Evolutionary conservation across 2,113 vertebrate species (phyloP), one percentile per base, ranked within the genome.

Genomic region (Apodemus sylvaticus): DNA sequence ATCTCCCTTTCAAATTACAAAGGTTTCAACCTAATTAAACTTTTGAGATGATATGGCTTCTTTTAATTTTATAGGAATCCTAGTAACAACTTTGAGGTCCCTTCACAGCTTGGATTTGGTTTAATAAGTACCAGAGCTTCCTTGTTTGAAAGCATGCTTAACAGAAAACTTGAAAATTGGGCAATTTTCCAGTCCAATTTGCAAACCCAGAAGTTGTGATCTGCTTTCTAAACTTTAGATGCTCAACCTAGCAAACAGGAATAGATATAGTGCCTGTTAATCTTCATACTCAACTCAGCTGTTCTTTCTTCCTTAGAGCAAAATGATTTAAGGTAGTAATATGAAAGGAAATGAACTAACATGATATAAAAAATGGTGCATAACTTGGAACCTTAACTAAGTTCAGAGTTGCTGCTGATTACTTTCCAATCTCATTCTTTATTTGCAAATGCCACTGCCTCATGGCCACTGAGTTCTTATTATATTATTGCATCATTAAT

Each of bases 401-500:
- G 95, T 98, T 94, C 89, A 24, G 89, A 96, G 78, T 95, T 95
- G 94, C 92, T 94, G 85, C 89, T 97, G 96, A 98, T 98, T 96
- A 94, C 97, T 97, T 94, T 97, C 91, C 24, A 3, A 94, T 97
- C 96, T 97, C 97, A 97, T 98, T 97, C 97, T 98, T 97, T 97
- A 97, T 95, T 97, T 97, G 96, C 93, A 97, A 97, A 98, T 98
- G 97, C 96, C 95, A 97, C 97, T 97, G 97, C 91, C 97, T 97
- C 98, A 97, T 98, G 98, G 97, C 96, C 97, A 97, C 96, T 96
- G 97, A 97, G 77, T 97, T 97, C 96, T 97, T 96, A 97, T 97
- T 97, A 85, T 97, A 95, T 97, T 97, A 97, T 97, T 98, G 95
- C 97, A 86, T 88, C 98, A 97, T 98, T 97, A 97, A 97, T 98